phyloP scores from a whole-genome alignment of 2,113 vertebrate genomes.

The Nothobranchius kuhntae region DNA sequence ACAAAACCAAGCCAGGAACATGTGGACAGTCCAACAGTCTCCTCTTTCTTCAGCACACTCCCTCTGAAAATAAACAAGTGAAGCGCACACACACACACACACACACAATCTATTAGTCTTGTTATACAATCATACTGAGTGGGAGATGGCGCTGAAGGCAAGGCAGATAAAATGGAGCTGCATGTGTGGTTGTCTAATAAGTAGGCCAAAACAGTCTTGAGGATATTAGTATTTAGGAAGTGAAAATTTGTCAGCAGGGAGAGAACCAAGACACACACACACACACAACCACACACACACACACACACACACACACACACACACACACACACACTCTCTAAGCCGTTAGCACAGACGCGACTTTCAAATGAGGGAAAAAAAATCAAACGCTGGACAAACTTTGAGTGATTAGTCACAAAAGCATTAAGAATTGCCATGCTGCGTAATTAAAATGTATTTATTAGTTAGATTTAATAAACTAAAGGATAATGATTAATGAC shows the following conservation, averaged over 20 bases:
- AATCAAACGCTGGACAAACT: slow-evolving; percentile 1
- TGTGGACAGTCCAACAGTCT: too few relatives aligned
- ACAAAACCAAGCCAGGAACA: too few relatives aligned
- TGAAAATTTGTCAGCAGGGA: slow-evolving; percentile 63
- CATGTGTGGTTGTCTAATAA: slow-evolving; percentile 39
- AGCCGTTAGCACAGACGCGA: slow-evolving; percentile 20
- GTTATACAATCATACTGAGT: slow-evolving; percentile 43
- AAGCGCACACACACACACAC: too few relatives aligned
- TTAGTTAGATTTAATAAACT: too few relatives aligned
- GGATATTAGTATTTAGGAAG: slow-evolving; percentile 67
- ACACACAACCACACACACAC: background rate
- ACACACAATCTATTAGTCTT: slow-evolving; percentile 8
- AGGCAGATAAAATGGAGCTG: slow-evolving; percentile 31
- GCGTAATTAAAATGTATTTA: background rate
- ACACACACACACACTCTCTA: background rate
- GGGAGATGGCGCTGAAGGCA: slow-evolving; percentile 49
- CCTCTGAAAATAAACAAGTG: too few relatives aligned
- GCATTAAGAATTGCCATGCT: too few relatives aligned
- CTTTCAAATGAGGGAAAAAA: background rate
- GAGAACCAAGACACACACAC: slow-evolving; percentile 10
- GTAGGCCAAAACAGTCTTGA: slow-evolving; percentile 65
- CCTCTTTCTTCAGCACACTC: too few relatives aligned
- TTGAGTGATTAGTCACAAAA: background rate
- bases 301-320: slow-evolving; percentile 10
- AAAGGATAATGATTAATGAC: too few relatives aligned